Conservation (phyloP, 2,797 vertebrate genomes). For the Perodicticus potto region DNA sequence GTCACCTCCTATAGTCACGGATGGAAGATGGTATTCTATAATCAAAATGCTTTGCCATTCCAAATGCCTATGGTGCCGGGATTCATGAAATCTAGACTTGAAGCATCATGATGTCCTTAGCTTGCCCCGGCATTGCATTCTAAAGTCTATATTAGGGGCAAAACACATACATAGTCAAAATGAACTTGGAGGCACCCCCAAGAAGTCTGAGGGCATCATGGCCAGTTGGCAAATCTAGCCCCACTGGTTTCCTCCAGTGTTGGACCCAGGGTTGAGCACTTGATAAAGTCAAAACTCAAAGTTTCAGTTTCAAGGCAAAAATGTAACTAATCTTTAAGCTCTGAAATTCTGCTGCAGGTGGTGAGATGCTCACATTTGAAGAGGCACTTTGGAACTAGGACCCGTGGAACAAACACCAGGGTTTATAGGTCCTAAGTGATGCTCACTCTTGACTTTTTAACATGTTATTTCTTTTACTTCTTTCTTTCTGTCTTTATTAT, state of each 20-base stretch:
- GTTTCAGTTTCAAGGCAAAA: conserved; percentile 44
- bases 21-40: background rate
- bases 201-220: background rate
- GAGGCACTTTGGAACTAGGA: background rate
- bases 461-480: background rate
- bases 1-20: no score
- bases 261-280: background rate
- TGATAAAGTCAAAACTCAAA: background rate
- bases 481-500: background rate
- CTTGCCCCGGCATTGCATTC: fast-evolving
- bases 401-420: background rate
- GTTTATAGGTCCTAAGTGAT: fast-evolving
- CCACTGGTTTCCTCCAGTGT: background rate
- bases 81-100: background rate
- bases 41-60: background rate
- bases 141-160: background rate
- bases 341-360: background rate
- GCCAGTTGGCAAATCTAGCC: background rate
- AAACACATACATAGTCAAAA: background rate
- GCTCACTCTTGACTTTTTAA: fast-evolving
- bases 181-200: fast-evolving
- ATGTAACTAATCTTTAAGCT: background rate
- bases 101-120: background rate
- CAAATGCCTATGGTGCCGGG: background rate
- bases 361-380: background rate